A percentile compares a stretch with the other conserved stretches of the same genome.
Evolutionary conservation across 30 jellyfish, hydroid and myxozoan species (phyloP).

Genomic region (Nemopilema nomurai): DNA sequence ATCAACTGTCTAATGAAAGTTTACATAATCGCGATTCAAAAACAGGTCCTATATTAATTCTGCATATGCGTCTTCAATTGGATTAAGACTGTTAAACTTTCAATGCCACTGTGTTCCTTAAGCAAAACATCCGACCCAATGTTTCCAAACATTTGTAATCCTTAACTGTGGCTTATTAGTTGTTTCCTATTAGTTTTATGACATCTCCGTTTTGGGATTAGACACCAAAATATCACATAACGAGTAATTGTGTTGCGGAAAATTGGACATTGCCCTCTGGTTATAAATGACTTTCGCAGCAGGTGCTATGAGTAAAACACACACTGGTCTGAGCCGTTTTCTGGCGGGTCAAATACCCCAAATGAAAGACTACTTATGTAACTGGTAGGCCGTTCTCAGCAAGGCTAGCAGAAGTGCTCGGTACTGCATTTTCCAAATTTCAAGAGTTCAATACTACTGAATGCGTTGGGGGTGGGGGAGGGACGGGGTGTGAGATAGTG

Average conservation of each 20-base stretch:
- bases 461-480: no score
- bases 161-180: not conserved
- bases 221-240: not conserved
- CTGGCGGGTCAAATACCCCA: not conserved
- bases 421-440: no score
- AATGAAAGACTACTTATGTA: no score
- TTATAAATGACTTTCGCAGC: not conserved
- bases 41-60: not conserved
- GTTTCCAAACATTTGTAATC: not conserved
- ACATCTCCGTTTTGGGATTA: not conserved
- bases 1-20: constrained; percentile 17
- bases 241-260: not conserved
- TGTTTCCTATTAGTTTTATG: not conserved
- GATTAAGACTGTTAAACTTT: constrained; percentile 27
- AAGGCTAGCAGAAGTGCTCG: no score
- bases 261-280: not conserved
- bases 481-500: no score
- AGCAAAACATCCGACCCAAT: not conserved
- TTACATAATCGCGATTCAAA: constrained; percentile 18
- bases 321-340: not conserved
- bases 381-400: no score
- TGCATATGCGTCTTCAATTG: not conserved
- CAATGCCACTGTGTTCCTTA: constrained; percentile 6
- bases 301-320: not conserved
- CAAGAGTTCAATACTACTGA: no score